phyloP scores from a whole-genome alignment of 2,888 invertebrate genomes.

The Epiblema foenella region DNA sequence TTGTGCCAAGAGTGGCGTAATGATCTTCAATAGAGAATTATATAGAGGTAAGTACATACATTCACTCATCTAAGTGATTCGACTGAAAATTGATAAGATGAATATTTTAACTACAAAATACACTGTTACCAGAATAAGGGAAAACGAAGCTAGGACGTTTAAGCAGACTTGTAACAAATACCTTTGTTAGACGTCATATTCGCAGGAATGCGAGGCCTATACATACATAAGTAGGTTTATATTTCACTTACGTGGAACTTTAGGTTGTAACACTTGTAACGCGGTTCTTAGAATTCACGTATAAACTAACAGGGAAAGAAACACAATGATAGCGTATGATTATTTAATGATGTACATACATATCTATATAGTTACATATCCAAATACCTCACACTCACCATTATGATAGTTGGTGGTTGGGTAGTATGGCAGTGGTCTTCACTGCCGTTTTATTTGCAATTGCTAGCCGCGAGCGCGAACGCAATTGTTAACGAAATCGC shows the following conservation, averaged over 20 bases:
- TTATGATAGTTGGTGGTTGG: too few relatives aligned
- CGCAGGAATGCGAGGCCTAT: background rate
- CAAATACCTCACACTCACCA: too few relatives aligned
- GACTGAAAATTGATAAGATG: background rate
- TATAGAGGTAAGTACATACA: background rate
- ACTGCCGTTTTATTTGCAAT: background rate
- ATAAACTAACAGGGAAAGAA: background rate
- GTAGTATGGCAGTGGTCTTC: background rate
- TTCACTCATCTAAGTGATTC: background rate
- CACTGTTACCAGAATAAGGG: too few relatives aligned
- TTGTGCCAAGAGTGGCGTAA: background rate
- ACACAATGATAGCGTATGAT: background rate
- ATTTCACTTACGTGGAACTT: background rate
- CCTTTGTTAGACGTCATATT: background rate
- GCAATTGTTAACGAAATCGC: background rate
- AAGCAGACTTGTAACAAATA: background rate
- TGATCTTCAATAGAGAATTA: background rate
- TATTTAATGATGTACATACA: too few relatives aligned
- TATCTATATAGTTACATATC: too few relatives aligned
- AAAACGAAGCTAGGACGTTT: too few relatives aligned
- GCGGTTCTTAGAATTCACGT: background rate
- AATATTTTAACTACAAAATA: background rate
- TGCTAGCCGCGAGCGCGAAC: too few relatives aligned
- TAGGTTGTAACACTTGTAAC: background rate
- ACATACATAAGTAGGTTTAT: background rate